Evolutionary conservation across 2,888 invertebrate species (phyloP), one percentile per base, ranked within the genome.

Genomic region (Euphydryas editha): DNA sequence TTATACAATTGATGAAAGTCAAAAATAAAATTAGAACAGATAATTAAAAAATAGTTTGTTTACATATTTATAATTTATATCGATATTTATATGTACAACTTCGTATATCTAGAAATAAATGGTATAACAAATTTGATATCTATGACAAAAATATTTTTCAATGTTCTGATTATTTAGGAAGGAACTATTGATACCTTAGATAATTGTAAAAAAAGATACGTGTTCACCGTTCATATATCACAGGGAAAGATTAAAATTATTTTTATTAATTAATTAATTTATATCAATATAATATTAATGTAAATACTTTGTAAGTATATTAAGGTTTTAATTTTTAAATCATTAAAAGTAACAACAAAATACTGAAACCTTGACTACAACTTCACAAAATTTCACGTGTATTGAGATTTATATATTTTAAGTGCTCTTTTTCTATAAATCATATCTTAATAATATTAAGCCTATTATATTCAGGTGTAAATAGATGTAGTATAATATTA

Each of bases 161-260:
- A 17, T 18, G 17, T 8, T 15, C 49, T 24, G 21, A 24, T 49
- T 15, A 49, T 2, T 15, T 20, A 51, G 24, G 24, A 56, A 56
- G 37, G 18, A 56, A 37, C 56, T 56, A 20, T 56, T 18, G 18
- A 37, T 56, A 30, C 30, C 30, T 37, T 37, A 56, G 11, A 18
- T 37, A 36, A 13, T n/a, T 11, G 15, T 13, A 13, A 11, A 37
- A 36, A 13, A 37, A 56, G 30, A 17, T 13, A 54, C n/a, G 10
- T 54, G 49, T 55, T 55, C 30, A 37, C 7, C 30, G 49, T 55
- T 55, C 30, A 37, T 13, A 56, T 56, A 56, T 56, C 56, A 56
- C 56, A 56, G 56, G 56, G 20, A 56, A 37, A 56, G 56, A 37
- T 5, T n/a, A 13, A 37, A 37, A 17, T 17, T 37, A 36, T 24